Evolutionary conservation across 2,797 vertebrate species (phyloP).

Genomic region (Neostethus bicornis): DNA sequence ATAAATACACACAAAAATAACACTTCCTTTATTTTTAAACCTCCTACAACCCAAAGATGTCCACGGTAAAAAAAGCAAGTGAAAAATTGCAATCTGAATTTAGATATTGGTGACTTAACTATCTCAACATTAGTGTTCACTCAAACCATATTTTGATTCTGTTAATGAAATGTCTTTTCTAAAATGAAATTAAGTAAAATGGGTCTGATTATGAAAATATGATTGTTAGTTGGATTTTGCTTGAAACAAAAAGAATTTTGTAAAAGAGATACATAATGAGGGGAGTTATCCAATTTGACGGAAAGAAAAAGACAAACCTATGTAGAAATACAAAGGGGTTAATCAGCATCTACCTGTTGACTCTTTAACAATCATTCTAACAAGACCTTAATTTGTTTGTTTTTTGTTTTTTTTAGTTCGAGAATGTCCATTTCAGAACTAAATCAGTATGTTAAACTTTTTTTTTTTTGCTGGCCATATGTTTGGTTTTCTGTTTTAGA

Average conservation of each 20-base stretch:
- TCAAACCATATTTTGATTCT: neutral
- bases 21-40: neutral
- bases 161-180: too few relatives aligned
- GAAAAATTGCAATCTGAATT: neutral
- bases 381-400: neutral
- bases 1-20: conserved; percentile 10
- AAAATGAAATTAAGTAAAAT: too few relatives aligned
- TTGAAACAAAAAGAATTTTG: too few relatives aligned
- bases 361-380: too few relatives aligned
- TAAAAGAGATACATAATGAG: too few relatives aligned
- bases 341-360: too few relatives aligned
- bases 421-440: neutral
- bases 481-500: too few relatives aligned
- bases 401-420: neutral
- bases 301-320: too few relatives aligned
- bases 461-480: neutral
- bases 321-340: too few relatives aligned
- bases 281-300: too few relatives aligned
- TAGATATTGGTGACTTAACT: neutral
- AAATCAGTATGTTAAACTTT: neutral
- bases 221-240: too few relatives aligned
- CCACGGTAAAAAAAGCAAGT: neutral
- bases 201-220: too few relatives aligned
- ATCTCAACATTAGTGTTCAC: neutral
- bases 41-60: neutral